Conservation (phyloP, 2,113 vertebrate species). For the Antigone vipio region DNA sequence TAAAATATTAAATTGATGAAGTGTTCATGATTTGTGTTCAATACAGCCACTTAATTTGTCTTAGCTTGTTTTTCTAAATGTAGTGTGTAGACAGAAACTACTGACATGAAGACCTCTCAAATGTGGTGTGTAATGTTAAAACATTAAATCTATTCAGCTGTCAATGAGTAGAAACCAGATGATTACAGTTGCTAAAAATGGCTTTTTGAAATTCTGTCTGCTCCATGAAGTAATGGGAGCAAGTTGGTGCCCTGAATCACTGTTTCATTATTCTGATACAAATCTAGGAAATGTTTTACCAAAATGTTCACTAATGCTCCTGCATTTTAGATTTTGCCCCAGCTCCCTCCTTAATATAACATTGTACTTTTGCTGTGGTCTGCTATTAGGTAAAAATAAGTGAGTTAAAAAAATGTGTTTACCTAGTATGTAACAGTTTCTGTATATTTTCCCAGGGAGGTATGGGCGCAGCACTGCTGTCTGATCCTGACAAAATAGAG, state of each 20-base stretch:
- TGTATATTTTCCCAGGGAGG: constrained; percentile 81
- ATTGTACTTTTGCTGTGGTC: neutral
- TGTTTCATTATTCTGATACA: neutral
- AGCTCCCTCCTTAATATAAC: neutral
- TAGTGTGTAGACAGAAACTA: neutral
- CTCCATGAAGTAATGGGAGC: neutral
- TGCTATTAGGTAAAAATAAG: neutral
- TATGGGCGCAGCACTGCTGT: constrained; percentile 96
- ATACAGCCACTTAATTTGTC: neutral
- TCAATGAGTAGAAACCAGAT: neutral
- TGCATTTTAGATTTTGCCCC: neutral
- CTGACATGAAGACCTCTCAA: neutral
- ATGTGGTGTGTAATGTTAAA: neutral
- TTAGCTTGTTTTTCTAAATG: neutral
- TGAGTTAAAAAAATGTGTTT: neutral
- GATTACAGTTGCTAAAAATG: neutral
- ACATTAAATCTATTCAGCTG: neutral
- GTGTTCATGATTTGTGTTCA: neutral
- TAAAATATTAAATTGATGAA: neutral
- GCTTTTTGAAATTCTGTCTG: neutral
- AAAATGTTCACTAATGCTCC: neutral
- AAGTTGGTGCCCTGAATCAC: neutral
- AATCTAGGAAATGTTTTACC: neutral
- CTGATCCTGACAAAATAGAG: constrained; percentile 92
- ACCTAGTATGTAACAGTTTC: neutral